Base-by-base conservation (phyloP, 2,113 vertebrate species). In the Aepyceros melampus region DNA sequence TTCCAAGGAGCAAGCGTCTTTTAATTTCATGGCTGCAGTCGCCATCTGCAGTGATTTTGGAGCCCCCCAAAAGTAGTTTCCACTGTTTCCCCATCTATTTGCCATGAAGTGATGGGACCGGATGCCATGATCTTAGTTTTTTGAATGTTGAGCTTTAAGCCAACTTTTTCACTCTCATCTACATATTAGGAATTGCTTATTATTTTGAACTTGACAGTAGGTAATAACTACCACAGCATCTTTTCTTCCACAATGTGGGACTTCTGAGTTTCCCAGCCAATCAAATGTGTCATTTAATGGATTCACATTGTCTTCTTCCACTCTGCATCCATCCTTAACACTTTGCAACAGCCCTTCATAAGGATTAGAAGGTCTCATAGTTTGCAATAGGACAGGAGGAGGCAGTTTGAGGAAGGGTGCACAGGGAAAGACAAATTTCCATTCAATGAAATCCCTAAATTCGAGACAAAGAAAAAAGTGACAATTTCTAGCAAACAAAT, bases 91-190 rank as follows among this genome's bases (percentile, higher is more conserved):
- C n/a, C n/a, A 71, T 71, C n/a, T 71, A 21, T 23, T 71, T 71
- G 17, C n/a, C 17, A 36, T 71, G 64, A 71, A 71, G n/a, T 71
- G 64, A 71, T 0, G 9, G n/a, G 17, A 71, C n/a, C 9, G 0
- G 64, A 12, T 71, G n/a, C n/a, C n/a, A 71, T 21, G n/a, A 36
- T 36, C 64, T 36, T 36, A 5, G 19, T 71, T 71, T 71, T 71
- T n/a, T 71, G 17, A 71, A 9, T 71, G 64, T 36, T 71, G n/a
- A 36, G 19, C 10, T 71, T 71, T 36, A 36, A 36, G 64, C 9
- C 64, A 36, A 23, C 17, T 71, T 71, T 71, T 23, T 21, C 64
- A 36, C 19, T 71, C n/a, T 62, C 15, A 64, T 31, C 9, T 81
- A 31, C 7, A 25, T 76, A 27, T 51, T 45, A 11, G 12, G 29